These are phyloP conservation scores for Hippocampus kuda DNA, from an alignment of 2,797 vertebrate genomes.

Conservation along the genomic window DNA sequence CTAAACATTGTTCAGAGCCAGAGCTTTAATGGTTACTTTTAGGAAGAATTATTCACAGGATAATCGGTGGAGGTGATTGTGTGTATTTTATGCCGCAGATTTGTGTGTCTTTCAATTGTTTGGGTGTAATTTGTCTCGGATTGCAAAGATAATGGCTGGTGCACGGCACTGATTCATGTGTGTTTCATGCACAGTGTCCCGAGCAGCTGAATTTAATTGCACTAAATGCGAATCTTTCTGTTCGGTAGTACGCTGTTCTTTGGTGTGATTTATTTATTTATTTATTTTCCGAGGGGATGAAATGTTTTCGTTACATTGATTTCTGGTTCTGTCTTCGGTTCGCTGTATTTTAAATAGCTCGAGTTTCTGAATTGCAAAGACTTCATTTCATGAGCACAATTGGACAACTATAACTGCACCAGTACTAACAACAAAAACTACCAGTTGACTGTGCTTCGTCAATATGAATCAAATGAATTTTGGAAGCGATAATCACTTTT, in stretches of 20 bases:
- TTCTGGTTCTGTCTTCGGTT: slow-evolving; percentile 16
- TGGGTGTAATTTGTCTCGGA: slow-evolving; percentile 37
- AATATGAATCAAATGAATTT: slow-evolving; percentile 30
- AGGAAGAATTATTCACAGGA: slow-evolving; percentile 19
- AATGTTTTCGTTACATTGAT: background rate
- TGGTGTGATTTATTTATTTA: slow-evolving; percentile 26
- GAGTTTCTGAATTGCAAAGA: background rate
- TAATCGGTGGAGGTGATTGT: slow-evolving; percentile 25
- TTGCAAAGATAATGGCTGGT: slow-evolving; percentile 58
- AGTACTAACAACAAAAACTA: slow-evolving; percentile 2
- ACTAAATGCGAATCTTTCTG: slow-evolving; percentile 52
- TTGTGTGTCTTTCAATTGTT: slow-evolving; percentile 31
- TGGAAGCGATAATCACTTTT: slow-evolving; percentile 10
- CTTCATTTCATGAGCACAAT: background rate
- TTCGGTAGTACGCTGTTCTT: slow-evolving; percentile 1
- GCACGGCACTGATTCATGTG: background rate
- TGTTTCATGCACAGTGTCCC: slow-evolving; percentile 10
- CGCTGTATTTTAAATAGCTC: slow-evolving; percentile 6
- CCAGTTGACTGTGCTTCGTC: slow-evolving; percentile 29
- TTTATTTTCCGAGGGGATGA: slow-evolving; percentile 32
- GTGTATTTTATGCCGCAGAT: slow-evolving; percentile 7
- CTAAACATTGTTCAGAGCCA: slow-evolving; percentile 48
- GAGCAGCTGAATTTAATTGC: slow-evolving; percentile 70
- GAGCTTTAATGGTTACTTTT: slow-evolving; percentile 59
- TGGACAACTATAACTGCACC: background rate